Conservation (phyloP, 2,797 vertebrate genomes). For the Myiotriccus ornatus region DNA sequence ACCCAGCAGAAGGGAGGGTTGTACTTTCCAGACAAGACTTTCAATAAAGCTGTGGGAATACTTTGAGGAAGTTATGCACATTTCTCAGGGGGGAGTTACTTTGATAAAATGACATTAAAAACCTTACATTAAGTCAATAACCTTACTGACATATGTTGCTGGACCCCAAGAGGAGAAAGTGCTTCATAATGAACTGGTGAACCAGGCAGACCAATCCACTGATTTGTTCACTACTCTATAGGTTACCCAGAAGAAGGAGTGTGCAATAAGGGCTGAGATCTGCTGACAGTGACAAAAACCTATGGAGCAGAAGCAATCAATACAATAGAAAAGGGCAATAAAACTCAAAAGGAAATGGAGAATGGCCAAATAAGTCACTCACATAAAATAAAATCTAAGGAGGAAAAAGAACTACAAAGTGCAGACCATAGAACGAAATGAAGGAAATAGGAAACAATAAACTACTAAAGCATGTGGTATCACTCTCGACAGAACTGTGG, state of each 20-base stretch:
- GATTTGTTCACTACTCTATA: background rate
- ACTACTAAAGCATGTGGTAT: background rate
- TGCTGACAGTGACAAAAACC: slow-evolving; percentile 26
- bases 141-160: background rate
- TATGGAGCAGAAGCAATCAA: slow-evolving; percentile 17
- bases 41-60: background rate
- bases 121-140: background rate
- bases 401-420: slow-evolving; percentile 18
- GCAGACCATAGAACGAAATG: background rate
- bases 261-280: background rate
- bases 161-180: background rate
- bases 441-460: slow-evolving; percentile 23
- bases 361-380: slow-evolving; percentile 26
- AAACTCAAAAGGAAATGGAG: slow-evolving; percentile 13
- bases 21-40: background rate
- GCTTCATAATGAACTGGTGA: background rate
- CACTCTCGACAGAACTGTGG: background rate
- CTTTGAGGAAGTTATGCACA: background rate
- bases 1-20: background rate
- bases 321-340: slow-evolving; percentile 21
- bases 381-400: slow-evolving; percentile 20
- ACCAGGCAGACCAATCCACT: background rate
- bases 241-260: background rate
- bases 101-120: background rate
- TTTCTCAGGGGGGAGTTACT: background rate